phyloP scores from a whole-genome alignment of 2,113 vertebrate genomes.

The Ciconia boyciana region DNA sequence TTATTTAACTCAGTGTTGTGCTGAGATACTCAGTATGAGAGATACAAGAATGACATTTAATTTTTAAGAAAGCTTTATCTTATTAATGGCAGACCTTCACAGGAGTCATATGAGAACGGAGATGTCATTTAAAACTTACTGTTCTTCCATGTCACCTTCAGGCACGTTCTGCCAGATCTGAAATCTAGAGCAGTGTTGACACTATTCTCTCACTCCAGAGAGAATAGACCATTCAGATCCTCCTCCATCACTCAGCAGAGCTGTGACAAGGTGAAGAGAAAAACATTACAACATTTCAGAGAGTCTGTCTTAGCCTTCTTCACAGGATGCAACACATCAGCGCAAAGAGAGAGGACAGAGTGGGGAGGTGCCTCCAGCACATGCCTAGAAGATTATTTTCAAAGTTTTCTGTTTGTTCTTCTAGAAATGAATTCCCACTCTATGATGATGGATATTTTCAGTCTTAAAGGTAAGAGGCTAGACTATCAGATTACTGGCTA shows the following conservation, averaged over 20 bases:
- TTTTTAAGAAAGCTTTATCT: slow-evolving; percentile 35
- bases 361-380: slow-evolving; percentile 42
- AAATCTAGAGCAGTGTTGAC: slow-evolving; percentile 72
- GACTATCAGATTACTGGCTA: slow-evolving; percentile 63
- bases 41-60: neutral
- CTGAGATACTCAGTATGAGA: neutral
- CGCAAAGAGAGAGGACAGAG: slow-evolving; percentile 9
- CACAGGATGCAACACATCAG: slow-evolving; percentile 68
- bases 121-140: slow-evolving; percentile 42
- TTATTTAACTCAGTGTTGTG: neutral
- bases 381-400: slow-evolving; percentile 65
- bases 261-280: slow-evolving; percentile 73
- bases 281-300: slow-evolving; percentile 54
- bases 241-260: slow-evolving; percentile 63
- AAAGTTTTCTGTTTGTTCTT: slow-evolving; percentile 57
- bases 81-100: neutral
- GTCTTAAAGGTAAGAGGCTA: slow-evolving; percentile 45
- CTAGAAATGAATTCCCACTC: slow-evolving; percentile 63
- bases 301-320: slow-evolving; percentile 59
- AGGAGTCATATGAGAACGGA: slow-evolving; percentile 27
- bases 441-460: slow-evolving; percentile 62
- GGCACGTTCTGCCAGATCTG: slow-evolving; percentile 52
- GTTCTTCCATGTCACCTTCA: slow-evolving; percentile 37
- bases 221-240: slow-evolving; percentile 68
- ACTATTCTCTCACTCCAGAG: slow-evolving; percentile 53